Base-by-base conservation (phyloP, 2,888 invertebrate genomes). In the Drosophila longiperda region DNA sequence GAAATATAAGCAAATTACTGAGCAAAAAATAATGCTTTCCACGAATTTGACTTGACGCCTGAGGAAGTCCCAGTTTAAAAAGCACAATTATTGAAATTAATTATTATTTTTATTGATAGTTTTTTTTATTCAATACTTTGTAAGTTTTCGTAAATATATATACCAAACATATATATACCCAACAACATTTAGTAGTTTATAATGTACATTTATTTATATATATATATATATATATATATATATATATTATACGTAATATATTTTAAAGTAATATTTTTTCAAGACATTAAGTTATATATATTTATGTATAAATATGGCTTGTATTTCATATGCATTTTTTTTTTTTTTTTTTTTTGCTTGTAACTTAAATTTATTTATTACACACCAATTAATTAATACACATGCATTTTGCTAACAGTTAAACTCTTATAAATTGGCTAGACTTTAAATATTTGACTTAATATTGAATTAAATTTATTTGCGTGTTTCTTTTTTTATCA, bases 381-480 rank as follows among this genome's bases (percentile, higher is more conserved):
- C 74, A 85, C 70, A 82, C 49, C 69, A 33, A 67, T 49, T 49
- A 80, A 17, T 70, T 20, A 80, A 89, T 75, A 80, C 83, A 87
- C 72, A 85, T 60, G 52, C 54, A 65, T 62, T 72, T 76, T 17
- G 52, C 72, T 82, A 82, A 82, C 70, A 78, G 60, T 74, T 78
- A 78, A 82, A 73, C 66, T 63, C 48, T 68, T 61, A 48, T 69
- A 79, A 82, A 88, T 90, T 85, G 89, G 85, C 86, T 85, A 85
- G 75, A 78, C 58, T 84, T 74, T 15, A 20, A n/a, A 40, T 20
- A 42, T 55, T 58, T 66, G 32, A 42, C 61, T 52, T 62, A 40
- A 38, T 8, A 8, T 55, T 64, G 40, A 66, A 62, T 49, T 62
- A 57, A 57, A 34, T 59, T 60, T 73, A 78, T 26, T 80, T 71